Evolutionary conservation across 2,113 vertebrate species (phyloP).

Genomic region (Etheostoma cragini): DNA sequence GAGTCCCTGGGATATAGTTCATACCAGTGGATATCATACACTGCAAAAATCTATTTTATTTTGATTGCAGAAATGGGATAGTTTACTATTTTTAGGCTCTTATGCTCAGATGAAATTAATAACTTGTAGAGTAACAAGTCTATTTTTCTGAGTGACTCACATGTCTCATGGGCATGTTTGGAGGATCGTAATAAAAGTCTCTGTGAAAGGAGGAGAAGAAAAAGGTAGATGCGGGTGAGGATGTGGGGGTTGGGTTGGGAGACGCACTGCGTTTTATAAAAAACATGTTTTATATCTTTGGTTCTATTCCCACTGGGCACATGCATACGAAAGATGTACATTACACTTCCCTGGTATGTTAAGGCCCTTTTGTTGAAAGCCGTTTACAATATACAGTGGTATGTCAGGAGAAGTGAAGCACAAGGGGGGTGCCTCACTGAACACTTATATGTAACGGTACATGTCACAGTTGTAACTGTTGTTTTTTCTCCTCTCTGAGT

Average conservation of each 20-base stretch:
- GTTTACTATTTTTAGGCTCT: conserved; percentile 34
- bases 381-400: conserved; percentile 21
- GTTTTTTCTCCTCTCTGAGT: conserved; percentile 4
- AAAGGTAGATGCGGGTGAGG: conserved; percentile 48
- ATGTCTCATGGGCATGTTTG: conserved; percentile 66
- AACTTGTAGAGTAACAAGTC: conserved; percentile 18
- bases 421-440: conserved; percentile 15
- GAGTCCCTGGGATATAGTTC: background rate
- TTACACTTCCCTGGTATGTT: conserved; percentile 37
- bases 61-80: conserved; percentile 16
- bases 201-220: conserved; percentile 45
- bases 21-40: background rate
- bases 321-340: conserved; percentile 42
- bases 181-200: conserved; percentile 61
- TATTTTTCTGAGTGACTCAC: conserved; percentile 50
- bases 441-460: conserved; percentile 12
- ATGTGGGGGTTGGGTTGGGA: conserved; percentile 56
- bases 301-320: conserved; percentile 55
- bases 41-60: conserved; percentile 6
- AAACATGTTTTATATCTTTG: conserved; percentile 43
- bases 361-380: conserved; percentile 56
- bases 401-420: conserved; percentile 33
- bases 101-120: conserved; percentile 43
- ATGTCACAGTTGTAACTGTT: conserved; percentile 18
- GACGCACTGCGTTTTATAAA: conserved; percentile 49